Evolutionary conservation across 2,888 invertebrate species (phyloP), one percentile per base, ranked within the genome.

Genomic region (Cyrtodaria siliqua): DNA sequence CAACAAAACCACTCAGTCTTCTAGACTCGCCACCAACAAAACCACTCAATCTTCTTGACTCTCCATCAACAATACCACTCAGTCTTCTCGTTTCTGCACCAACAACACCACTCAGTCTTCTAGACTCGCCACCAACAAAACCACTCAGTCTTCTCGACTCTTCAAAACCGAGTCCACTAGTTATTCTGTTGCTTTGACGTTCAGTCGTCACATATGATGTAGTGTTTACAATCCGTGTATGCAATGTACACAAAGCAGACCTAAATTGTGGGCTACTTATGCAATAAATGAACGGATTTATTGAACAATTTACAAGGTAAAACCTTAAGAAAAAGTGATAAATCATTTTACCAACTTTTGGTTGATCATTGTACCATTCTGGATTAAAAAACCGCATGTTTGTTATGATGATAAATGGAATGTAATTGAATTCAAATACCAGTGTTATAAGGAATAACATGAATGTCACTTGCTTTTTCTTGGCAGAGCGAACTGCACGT

Each of bases 261-360:
- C 89, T 62, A 75, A 90, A 90, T 42, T 82, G 82, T 20, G 82
- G 79, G 57, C 87, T 88, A 49, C 87, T 86, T 62, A 89, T 85
- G 61, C 89, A 87, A 71, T 90, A 90, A 60, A 90, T 89, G 53
- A 89, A 69, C 0, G 90, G 90, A 67, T 90, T 90, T 16, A 90
- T 71, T 6, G 87, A 85, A 68, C 86, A 86, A 69, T 87, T 89
- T 8, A 88, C 61, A 33, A 86, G 56, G 29, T 87, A 87, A 8
- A 83, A 85, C 14, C 85, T 59, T 24, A 87, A 75, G 26, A 87
- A 84, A 52, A 87, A 70, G 66, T 89, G 87, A 50, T 83, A 86
- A 26, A 81, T 47, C 29, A 84, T 84, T 57, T 86, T 86, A 2
- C 72, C 79, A 0, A 42, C 29, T 6, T 64, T 67, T 6, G 74